Evolutionary conservation across 2,888 invertebrate genomes (phyloP).

Genomic region (Micoletzkya japonica): DNA sequence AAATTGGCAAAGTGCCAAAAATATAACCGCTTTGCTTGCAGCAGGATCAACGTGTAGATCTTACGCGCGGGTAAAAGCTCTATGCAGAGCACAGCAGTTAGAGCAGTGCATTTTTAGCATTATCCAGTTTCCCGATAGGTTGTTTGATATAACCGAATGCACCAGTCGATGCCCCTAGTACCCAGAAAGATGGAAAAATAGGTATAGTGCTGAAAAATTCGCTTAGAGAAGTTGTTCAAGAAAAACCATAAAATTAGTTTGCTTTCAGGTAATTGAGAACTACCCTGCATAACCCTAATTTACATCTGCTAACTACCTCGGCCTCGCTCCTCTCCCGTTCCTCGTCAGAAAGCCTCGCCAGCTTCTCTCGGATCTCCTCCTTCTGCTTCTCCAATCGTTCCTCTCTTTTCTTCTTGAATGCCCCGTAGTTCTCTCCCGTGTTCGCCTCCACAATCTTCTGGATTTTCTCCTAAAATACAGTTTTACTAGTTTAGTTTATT

Average conservation of each 20-base stretch:
- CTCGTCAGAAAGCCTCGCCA: conserved; percentile 34
- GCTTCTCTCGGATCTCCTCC: conserved; percentile 33
- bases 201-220: too few species aligned
- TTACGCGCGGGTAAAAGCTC: too few species aligned
- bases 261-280: too few species aligned
- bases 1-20: background rate
- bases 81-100: too few species aligned
- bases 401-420: conserved; percentile 68
- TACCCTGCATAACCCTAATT: background rate
- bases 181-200: too few species aligned
- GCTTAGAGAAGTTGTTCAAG: too few species aligned
- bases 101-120: too few species aligned
- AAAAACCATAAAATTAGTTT: too few species aligned
- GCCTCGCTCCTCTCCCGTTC: conserved; percentile 36
- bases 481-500: background rate
- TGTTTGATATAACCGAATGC: too few species aligned
- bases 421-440: conserved; percentile 70
- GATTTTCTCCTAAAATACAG: conserved; percentile 33
- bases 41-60: too few species aligned
- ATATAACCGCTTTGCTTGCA: background rate
- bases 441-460: conserved; percentile 66
- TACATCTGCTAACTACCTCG: conserved; percentile 33
- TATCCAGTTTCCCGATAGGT: too few species aligned
- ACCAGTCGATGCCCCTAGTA: too few species aligned
- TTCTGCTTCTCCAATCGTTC: conserved; percentile 67